A percentile compares a stretch with the other conserved stretches of the same genome.
Conservation (phyloP, 1,140 invertebrate species). For the Thereuonema tuberculata region DNA sequence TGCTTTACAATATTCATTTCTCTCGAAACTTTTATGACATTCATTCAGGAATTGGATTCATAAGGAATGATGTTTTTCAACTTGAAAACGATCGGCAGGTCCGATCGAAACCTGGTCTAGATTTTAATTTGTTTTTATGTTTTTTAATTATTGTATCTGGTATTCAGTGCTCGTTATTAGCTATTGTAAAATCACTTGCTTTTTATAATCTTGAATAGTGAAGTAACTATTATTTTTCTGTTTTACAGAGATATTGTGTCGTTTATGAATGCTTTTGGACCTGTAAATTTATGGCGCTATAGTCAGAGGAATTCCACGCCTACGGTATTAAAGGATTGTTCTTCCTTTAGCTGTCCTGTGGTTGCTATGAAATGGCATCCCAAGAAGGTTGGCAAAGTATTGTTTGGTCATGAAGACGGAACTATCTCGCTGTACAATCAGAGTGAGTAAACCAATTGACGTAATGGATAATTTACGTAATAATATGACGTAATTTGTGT, state of each 20-base stretch:
- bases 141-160: no score
- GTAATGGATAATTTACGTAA: neutral
- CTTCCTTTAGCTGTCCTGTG: slow-evolving; percentile 12
- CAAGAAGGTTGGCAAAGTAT: slow-evolving; percentile 24
- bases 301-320: neutral
- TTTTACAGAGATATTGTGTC: slow-evolving; percentile 24
- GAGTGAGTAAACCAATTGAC: slow-evolving; percentile 22
- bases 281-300: slow-evolving; percentile 28
- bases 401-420: slow-evolving; percentile 33
- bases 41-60: no score
- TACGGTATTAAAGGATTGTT: slow-evolving; percentile 13
- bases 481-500: neutral
- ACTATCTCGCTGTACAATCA: slow-evolving; percentile 30
- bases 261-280: slow-evolving; percentile 26
- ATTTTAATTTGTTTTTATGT: no score
- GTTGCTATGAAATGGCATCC: slow-evolving; percentile 29
- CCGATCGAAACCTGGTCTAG: no score
- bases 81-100: no score
- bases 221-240: no score
- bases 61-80: no score
- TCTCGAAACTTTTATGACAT: no score
- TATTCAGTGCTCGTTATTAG: no score
- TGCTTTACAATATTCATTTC: no score
- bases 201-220: no score
- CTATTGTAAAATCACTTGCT: no score